phyloP scores from a whole-genome alignment of 2,113 vertebrate genomes.

The Lophura nycthemera region DNA sequence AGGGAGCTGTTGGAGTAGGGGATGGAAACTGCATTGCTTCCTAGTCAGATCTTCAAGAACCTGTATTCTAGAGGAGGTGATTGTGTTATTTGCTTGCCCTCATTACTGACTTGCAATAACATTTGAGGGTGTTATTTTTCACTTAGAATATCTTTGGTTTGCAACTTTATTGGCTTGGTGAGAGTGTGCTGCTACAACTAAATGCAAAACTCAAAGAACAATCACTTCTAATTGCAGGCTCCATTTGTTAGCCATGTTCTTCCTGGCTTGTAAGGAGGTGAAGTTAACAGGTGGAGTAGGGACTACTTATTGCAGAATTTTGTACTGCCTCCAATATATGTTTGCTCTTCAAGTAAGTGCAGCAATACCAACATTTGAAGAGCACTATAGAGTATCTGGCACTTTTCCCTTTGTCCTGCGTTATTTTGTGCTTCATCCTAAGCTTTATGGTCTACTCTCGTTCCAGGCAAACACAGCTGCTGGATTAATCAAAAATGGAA shows the following conservation, averaged over 20 bases:
- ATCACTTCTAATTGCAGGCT: neutral
- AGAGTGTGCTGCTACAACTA: neutral
- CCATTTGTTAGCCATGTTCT: neutral
- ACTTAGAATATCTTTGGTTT: neutral
- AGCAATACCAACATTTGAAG: neutral
- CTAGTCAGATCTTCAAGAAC: neutral
- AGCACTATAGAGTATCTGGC: neutral
- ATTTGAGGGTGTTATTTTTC: neutral
- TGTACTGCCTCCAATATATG: neutral
- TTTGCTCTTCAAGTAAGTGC: neutral
- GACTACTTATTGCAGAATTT: neutral
- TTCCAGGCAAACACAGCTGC: slow-evolving; percentile 64
- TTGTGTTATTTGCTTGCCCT: neutral
- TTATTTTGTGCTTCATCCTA: slow-evolving; percentile 16
- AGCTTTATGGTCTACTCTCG: slow-evolving; percentile 25
- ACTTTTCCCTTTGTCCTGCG: slow-evolving; percentile 22
- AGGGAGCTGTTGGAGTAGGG: neutral
- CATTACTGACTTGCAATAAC: neutral
- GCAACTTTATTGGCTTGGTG: neutral
- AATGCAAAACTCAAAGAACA: neutral
- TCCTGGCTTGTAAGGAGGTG: neutral
- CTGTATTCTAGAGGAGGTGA: neutral
- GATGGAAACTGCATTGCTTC: neutral
- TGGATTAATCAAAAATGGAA: slow-evolving; percentile 61
- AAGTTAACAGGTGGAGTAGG: neutral